Conservation (phyloP, 2,797 vertebrate genomes). For the Chloroceryle amazona region DNA sequence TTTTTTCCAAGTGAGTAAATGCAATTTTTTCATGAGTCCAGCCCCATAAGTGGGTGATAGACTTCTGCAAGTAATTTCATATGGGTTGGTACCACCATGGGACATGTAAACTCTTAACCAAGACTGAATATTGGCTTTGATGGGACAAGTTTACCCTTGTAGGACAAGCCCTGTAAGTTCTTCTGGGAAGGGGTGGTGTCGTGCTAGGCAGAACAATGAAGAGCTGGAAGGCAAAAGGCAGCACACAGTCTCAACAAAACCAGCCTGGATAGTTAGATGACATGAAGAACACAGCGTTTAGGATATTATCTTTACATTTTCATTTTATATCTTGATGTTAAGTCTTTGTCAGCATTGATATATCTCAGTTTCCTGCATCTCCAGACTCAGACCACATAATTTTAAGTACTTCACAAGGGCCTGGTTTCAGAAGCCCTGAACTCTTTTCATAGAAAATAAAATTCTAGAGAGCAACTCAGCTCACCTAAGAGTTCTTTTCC, state of each 20-base stretch:
- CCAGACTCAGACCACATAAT: rapidly evolving
- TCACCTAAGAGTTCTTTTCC: background rate
- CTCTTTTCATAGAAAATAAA: background rate
- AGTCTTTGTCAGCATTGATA: background rate
- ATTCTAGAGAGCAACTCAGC: background rate
- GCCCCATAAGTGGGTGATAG: background rate
- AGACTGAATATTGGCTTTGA: background rate
- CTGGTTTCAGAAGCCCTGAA: background rate
- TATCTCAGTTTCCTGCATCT: background rate
- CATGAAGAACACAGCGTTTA: background rate
- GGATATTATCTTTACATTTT: background rate
- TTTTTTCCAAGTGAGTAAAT: background rate
- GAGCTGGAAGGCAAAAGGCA: background rate
- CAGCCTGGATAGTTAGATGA: background rate
- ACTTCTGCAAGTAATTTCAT: background rate
- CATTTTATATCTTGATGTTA: background rate
- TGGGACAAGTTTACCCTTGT: background rate
- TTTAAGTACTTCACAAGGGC: background rate
- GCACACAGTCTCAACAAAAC: background rate
- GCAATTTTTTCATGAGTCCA: background rate
- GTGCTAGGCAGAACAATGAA: background rate
- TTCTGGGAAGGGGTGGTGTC: background rate
- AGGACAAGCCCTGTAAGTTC: background rate
- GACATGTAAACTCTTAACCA: background rate
- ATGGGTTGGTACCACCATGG: background rate